Evolutionary conservation across 2,888 invertebrate genomes (phyloP).

Genomic region (Pemphredon lugubris): DNA sequence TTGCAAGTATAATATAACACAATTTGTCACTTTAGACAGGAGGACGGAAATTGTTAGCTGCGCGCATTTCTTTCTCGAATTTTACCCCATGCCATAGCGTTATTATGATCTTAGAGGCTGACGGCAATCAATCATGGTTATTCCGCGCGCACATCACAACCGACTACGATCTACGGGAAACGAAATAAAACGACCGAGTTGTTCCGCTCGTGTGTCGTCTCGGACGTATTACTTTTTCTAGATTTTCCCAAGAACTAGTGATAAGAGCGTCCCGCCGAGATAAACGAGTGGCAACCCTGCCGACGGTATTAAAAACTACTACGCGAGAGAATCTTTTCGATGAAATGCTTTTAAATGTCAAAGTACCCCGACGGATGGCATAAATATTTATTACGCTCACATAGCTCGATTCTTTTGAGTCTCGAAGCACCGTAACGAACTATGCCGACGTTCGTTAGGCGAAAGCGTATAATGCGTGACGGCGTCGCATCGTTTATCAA

Average conservation of each 20-base stretch:
- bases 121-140: conserved; percentile 14
- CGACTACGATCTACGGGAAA: not conserved
- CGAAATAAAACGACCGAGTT: conserved; percentile 3
- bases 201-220: not conserved
- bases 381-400: too few species aligned
- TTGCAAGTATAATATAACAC: too few species aligned
- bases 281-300: not conserved
- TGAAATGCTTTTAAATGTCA: too few species aligned
- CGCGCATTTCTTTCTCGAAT: not conserved
- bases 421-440: too few species aligned
- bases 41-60: conserved; percentile 7
- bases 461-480: too few species aligned
- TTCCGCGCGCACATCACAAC: not conserved
- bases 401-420: too few species aligned
- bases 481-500: too few species aligned
- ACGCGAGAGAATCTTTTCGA: too few species aligned
- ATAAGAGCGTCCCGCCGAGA: not conserved
- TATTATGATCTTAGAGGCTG: not conserved
- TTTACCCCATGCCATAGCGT: not conserved
- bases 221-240: conserved; percentile 5
- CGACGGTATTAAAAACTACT: too few species aligned
- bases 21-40: conserved; percentile 13
- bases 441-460: too few species aligned
- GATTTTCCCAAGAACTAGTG: not conserved
- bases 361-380: too few species aligned